These are phyloP conservation scores for Apolygus lucorum DNA, from an alignment of 1,140 invertebrate species.

Conservation along the genomic window DNA sequence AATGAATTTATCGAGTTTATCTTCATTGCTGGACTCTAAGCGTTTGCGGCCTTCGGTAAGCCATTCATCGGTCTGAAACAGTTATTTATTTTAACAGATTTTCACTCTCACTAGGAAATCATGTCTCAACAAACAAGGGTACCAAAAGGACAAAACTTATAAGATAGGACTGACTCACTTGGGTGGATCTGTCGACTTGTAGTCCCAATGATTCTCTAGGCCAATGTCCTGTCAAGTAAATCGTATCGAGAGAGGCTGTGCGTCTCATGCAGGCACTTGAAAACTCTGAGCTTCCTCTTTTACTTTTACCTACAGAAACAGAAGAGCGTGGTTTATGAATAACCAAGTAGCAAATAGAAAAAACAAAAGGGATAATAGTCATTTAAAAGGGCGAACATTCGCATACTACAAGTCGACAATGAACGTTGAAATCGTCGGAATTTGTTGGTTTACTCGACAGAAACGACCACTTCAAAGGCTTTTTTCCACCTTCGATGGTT, in stretches of 20 bases:
- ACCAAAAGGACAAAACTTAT: too few species aligned
- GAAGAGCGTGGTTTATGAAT: too few species aligned
- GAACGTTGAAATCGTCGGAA: too few species aligned
- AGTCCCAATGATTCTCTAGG: slow-evolving; percentile 57
- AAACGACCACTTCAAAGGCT: too few species aligned
- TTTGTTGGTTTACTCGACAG: too few species aligned
- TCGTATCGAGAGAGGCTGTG: slow-evolving; percentile 65
- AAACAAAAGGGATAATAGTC: too few species aligned
- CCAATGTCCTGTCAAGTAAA: slow-evolving; percentile 67
- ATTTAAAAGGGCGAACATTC: too few species aligned
- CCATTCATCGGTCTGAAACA: slow-evolving; percentile 57
- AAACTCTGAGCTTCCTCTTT: slow-evolving; percentile 31
- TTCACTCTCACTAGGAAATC: too few species aligned
- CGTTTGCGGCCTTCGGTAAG: slow-evolving; percentile 45
- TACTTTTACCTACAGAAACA: background rate
- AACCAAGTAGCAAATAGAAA: too few species aligned
- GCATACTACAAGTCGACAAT: too few species aligned
- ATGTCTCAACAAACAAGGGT: too few species aligned
- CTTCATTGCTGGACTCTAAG: slow-evolving; percentile 38
- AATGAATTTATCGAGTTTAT: slow-evolving; percentile 47
- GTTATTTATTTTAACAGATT: slow-evolving; percentile 20
- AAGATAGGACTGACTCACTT: slow-evolving; percentile 42
- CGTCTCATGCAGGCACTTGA: slow-evolving; percentile 46
- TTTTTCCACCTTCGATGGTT: too few species aligned
- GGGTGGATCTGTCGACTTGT: slow-evolving; percentile 66